Conservation (phyloP, 2,113 vertebrate species). For the Lophotis ruficrista region DNA sequence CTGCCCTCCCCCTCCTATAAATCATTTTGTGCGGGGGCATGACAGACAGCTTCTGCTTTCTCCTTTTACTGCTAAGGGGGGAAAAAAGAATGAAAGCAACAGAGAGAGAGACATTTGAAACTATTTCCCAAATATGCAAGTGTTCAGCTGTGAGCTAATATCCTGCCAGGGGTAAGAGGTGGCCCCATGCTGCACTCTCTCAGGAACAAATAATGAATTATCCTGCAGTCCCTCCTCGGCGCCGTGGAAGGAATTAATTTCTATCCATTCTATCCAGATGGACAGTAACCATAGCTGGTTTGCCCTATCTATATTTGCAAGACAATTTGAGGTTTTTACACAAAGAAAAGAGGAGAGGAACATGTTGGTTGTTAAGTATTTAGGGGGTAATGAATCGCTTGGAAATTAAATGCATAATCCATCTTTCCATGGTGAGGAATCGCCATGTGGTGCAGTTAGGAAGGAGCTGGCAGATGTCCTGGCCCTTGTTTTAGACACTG, state of each 20-base stretch:
- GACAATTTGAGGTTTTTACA: background rate
- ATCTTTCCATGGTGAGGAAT: background rate
- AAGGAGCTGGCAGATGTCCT: background rate
- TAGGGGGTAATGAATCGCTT: background rate
- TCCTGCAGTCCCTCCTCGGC: background rate
- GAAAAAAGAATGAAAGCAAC: background rate
- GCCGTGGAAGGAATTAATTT: background rate
- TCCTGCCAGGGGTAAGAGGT: background rate
- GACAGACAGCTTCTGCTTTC: background rate
- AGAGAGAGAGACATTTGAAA: background rate
- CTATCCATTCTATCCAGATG: background rate
- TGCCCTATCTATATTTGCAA: background rate
- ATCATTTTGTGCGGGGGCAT: background rate
- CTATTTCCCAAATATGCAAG: background rate
- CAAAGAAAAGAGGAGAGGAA: background rate
- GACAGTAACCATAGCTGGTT: background rate
- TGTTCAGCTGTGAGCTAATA: background rate
- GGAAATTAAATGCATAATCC: background rate
- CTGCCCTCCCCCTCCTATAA: background rate
- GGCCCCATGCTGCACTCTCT: fast-evolving
- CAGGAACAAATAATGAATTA: background rate
- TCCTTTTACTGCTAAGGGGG: background rate
- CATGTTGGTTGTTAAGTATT: background rate
- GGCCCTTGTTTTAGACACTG: background rate
- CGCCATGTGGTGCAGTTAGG: background rate